phyloP scores from a whole-genome alignment of 2,113 vertebrate genomes.

The Egretta garzetta region DNA sequence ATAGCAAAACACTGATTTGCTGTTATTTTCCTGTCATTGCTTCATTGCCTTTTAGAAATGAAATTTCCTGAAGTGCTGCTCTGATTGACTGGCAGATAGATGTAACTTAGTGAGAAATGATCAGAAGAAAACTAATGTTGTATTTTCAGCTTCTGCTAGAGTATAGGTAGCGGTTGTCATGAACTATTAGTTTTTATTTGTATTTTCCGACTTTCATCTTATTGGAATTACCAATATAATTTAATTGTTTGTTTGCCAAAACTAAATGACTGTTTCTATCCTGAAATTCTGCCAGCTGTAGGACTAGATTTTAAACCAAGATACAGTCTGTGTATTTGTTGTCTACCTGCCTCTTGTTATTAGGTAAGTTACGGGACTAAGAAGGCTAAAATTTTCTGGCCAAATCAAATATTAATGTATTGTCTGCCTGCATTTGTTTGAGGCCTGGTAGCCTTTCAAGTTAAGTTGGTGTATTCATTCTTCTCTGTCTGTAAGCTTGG shows the following conservation, averaged over 20 bases:
- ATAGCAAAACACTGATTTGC: neutral
- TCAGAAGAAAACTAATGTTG: neutral
- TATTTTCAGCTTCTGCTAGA: neutral
- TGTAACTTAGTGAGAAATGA: neutral
- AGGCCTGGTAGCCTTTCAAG: neutral
- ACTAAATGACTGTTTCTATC: neutral
- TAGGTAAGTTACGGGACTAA: neutral
- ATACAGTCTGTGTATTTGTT: neutral
- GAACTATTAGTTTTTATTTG: neutral
- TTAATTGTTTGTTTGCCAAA: neutral
- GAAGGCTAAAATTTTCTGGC: neutral
- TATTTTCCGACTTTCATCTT: neutral
- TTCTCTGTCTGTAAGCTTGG: neutral
- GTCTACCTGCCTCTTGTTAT: neutral
- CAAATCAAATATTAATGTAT: neutral
- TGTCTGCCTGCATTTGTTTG: neutral
- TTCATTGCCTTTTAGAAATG: neutral
- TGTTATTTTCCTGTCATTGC: neutral
- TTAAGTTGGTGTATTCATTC: neutral
- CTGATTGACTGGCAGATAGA: neutral
- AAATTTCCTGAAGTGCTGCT: neutral
- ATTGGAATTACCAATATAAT: neutral
- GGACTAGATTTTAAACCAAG: neutral
- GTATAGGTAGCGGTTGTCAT: neutral
- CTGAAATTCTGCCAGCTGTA: neutral